Evolutionary conservation across 2,113 vertebrate species (phyloP).

Genomic region (Nothoprocta pentlandii): DNA sequence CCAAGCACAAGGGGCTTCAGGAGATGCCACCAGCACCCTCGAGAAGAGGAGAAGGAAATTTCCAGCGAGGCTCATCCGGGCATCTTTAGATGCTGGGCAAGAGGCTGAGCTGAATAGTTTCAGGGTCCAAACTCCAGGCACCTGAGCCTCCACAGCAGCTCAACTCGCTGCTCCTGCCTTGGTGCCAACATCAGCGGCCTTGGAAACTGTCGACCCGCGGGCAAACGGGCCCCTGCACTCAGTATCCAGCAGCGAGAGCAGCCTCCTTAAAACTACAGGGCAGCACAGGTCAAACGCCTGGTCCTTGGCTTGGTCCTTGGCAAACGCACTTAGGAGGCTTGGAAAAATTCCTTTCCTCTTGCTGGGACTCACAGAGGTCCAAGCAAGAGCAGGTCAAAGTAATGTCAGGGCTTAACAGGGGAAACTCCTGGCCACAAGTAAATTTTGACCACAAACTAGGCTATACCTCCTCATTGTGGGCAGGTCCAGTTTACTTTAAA

Average conservation of each 20-base stretch:
- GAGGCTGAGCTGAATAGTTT: background rate
- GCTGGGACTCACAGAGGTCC: background rate
- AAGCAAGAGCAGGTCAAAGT: background rate
- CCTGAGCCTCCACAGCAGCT: background rate
- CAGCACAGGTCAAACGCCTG: rapidly evolving
- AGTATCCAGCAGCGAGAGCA: rapidly evolving
- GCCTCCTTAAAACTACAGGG: rapidly evolving
- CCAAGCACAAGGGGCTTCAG: background rate
- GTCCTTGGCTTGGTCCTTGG: background rate
- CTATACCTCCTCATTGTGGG: background rate
- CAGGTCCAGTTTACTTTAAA: background rate
- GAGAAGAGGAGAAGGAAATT: background rate
- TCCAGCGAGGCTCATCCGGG: background rate
- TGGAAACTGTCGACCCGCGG: background rate
- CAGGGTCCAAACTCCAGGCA: background rate
- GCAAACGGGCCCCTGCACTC: rapidly evolving
- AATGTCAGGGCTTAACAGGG: background rate
- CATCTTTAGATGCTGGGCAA: background rate
- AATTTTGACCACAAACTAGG: background rate
- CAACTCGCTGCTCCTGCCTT: background rate
- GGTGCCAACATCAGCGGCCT: rapidly evolving
- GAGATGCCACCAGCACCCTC: background rate
- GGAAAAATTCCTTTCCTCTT: background rate
- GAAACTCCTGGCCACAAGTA: background rate
- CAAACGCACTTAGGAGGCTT: background rate